Conservation (phyloP, 2,888 invertebrate genomes). For the Heliconius hortense region DNA sequence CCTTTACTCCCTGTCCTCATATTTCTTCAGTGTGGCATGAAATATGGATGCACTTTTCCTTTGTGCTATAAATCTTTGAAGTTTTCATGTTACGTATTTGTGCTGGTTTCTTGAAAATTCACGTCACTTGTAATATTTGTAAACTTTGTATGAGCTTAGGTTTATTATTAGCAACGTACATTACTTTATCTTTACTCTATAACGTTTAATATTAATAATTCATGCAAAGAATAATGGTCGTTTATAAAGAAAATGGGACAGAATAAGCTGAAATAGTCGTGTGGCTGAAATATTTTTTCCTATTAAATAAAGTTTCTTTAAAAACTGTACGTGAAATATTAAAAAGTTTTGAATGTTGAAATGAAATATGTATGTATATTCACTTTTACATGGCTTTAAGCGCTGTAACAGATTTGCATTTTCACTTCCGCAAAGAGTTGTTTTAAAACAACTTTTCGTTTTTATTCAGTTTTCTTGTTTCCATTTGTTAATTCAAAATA, state of each 20-base stretch:
- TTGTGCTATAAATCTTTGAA: conserved; percentile 35
- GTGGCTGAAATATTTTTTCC: conserved; percentile 15
- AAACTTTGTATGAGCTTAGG: neutral
- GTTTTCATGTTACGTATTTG: conserved; percentile 24
- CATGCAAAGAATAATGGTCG: conserved; percentile 4
- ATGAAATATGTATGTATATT: conserved; percentile 6
- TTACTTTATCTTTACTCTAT: neutral
- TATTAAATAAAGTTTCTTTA: neutral
- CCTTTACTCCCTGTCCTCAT: conserved; percentile 27
- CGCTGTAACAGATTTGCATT: conserved; percentile 25
- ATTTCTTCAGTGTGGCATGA: conserved; percentile 32
- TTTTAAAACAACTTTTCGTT: conserved; percentile 13
- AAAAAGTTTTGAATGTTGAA: conserved; percentile 23
- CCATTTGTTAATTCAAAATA: conserved; percentile 9
- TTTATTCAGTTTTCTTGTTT: conserved; percentile 6
- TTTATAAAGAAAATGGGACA: neutral
- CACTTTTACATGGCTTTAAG: conserved; percentile 23
- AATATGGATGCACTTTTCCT: conserved; percentile 37
- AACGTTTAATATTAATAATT: no score
- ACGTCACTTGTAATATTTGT: conserved; percentile 6
- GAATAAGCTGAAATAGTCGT: conserved; percentile 5
- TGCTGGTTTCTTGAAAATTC: conserved; percentile 12
- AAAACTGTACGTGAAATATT: conserved; percentile 23
- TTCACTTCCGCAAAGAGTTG: conserved; percentile 11
- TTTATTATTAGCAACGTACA: neutral